These are phyloP conservation scores for Neopelma chrysocephalum DNA, from an alignment of 2,797 vertebrate species.

Conservation along the genomic window DNA sequence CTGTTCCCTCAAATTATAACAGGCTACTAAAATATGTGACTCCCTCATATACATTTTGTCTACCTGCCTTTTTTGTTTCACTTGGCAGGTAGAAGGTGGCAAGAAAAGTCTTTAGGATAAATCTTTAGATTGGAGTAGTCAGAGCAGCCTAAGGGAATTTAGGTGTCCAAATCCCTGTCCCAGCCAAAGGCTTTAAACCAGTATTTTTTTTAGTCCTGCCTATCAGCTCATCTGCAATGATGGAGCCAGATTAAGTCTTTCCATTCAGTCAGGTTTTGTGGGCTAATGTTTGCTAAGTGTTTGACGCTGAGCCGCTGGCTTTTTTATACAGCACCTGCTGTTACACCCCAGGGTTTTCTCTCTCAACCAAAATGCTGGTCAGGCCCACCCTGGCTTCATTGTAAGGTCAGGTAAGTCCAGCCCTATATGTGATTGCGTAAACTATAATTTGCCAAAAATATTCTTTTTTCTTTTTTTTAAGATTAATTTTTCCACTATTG, in stretches of 20 bases:
- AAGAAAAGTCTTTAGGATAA: not conserved
- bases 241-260: constrained; percentile 4
- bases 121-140: constrained; percentile 19
- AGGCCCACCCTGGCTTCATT: not conserved
- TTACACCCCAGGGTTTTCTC: not conserved
- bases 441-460: not conserved
- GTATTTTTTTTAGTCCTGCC: constrained; percentile 48
- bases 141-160: constrained; percentile 31
- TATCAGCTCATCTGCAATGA: constrained; percentile 22
- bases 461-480: not conserved
- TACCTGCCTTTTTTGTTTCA: constrained; percentile 22
- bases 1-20: not conserved
- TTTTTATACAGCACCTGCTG: constrained; percentile 16
- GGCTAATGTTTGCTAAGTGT: constrained; percentile 20
- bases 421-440: not conserved
- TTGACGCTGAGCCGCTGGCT: not conserved
- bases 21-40: not conserved
- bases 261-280: constrained; percentile 10
- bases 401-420: not conserved
- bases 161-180: constrained; percentile 19
- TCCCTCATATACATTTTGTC: not conserved
- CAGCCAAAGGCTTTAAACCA: constrained; percentile 20
- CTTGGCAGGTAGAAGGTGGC: not conserved
- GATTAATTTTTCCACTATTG: not conserved
- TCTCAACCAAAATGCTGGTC: not conserved